These are phyloP conservation scores for Dendroctonus valens DNA, from an alignment of 1,140 invertebrate species.

Conservation along the genomic window DNA sequence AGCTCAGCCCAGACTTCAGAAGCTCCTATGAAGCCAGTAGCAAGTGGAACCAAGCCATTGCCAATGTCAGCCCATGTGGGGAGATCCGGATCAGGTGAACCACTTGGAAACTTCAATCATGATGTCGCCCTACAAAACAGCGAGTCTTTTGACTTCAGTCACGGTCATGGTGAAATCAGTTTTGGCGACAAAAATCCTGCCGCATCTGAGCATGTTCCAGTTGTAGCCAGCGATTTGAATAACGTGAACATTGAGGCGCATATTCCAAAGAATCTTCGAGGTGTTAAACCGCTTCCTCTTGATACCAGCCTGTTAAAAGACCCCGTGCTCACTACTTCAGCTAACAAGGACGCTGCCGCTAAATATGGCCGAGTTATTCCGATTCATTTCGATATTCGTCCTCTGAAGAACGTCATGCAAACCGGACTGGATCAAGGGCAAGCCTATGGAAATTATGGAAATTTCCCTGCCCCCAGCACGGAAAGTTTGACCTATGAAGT, in stretches of 20 bases:
- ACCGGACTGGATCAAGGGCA: slow-evolving; percentile 2
- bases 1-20: neutral
- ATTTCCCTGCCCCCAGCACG: neutral
- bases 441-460: neutral
- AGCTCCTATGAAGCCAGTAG: slow-evolving; percentile 2
- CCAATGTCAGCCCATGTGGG: neutral
- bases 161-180: slow-evolving; percentile 11
- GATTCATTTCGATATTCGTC: slow-evolving; percentile 23
- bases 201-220: slow-evolving; percentile 6
- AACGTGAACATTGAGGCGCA: slow-evolving; percentile 18
- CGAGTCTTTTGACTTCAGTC: slow-evolving; percentile 24
- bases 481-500: neutral
- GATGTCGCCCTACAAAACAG: slow-evolving; percentile 17
- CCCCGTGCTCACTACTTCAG: slow-evolving; percentile 20
- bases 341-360: slow-evolving; percentile 1
- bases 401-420: slow-evolving; percentile 15
- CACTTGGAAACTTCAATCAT: slow-evolving; percentile 16
- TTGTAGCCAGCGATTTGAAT: slow-evolving; percentile 1
- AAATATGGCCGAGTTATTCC: slow-evolving; percentile 15
- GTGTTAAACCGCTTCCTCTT: slow-evolving; percentile 22
- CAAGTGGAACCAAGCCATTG: neutral
- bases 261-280: slow-evolving; percentile 19
- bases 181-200: slow-evolving; percentile 3
- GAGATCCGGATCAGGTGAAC: neutral
- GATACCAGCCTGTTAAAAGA: slow-evolving; percentile 28